Evolutionary conservation across 2,888 invertebrate genomes (phyloP), one percentile per base, ranked within the genome.

Genomic region (Nomada ruficornis): DNA sequence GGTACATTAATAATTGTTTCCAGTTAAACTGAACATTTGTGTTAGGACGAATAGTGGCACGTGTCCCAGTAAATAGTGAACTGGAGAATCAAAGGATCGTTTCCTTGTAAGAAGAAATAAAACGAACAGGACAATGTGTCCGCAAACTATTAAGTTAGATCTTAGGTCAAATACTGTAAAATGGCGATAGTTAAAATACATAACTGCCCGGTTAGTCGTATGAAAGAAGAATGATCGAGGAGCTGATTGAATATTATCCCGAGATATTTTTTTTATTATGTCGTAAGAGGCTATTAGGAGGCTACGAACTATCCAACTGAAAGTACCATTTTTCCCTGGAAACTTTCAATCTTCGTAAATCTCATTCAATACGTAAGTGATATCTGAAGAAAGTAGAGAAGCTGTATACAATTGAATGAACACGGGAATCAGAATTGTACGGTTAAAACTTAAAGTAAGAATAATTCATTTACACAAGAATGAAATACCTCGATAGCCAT

Each of bases 161-260:
- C 47, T 29, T 77, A 69, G 59, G 63, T 63, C 26, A 65, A n/a
- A 42, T 63, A 50, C 67, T 26, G 77, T 74, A 74, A 73, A 69
- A 82, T 13, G 71, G 60, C 68, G 78, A 76, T 79, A 71, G 78
- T 70, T 78, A 60, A 71, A 80, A 62, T 63, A 62, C 62, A 83
- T 80, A 86, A 83, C 77, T 86, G 80, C 70, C 83, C 60, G 72
- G 26, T 52, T 71, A 77, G 80, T 75, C 64, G 47, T 62, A 77
- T n/a, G 52, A 52, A 64, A 59, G 69, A 52, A 20, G 23, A 75
- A 57, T 60, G 63, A 70, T 50, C 77, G 67, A 20, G 44, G 20
- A 63, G 63, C 29, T 55, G 82, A 76, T 60, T 67, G 36, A 57
- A 42, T 65, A 64, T 52, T 63, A 57, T 67, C 57, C 20, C 62